Conservation (phyloP, 2,888 invertebrate species). For the Rhogogaster chlorosoma region DNA sequence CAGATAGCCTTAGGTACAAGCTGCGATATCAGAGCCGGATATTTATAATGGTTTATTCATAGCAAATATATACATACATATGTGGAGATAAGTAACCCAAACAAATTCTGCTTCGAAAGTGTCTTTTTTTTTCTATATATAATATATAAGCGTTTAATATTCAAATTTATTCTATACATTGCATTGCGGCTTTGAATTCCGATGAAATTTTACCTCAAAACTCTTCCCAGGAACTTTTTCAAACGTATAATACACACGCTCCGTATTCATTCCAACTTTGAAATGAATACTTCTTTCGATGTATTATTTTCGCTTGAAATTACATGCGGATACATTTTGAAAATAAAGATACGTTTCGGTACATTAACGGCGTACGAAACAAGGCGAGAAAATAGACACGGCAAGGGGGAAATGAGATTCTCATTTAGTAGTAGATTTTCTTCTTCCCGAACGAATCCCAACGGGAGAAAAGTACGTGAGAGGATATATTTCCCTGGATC, state of each 20-base stretch:
- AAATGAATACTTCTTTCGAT: neutral
- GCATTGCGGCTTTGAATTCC: neutral
- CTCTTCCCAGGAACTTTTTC: neutral
- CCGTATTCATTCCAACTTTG: neutral
- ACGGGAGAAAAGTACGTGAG: neutral
- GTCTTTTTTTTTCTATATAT: neutral
- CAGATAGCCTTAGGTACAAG: neutral
- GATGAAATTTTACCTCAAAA: neutral
- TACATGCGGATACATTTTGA: neutral
- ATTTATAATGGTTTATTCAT: neutral
- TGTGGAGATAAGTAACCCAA: neutral
- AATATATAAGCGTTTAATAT: neutral
- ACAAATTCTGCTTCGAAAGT: neutral
- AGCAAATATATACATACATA: neutral
- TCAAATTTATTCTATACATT: constrained; percentile 7
- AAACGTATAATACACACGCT: neutral
- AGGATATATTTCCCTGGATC: neutral
- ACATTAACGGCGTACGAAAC: neutral
- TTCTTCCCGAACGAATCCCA: neutral
- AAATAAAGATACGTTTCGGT: neutral
- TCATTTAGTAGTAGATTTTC: neutral
- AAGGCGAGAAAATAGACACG: neutral
- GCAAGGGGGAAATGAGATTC: neutral
- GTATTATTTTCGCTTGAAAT: neutral
- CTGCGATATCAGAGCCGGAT: neutral